Conservation (phyloP, 64 coral and sea anemone genomes). For the Pachyseris speciosa region DNA sequence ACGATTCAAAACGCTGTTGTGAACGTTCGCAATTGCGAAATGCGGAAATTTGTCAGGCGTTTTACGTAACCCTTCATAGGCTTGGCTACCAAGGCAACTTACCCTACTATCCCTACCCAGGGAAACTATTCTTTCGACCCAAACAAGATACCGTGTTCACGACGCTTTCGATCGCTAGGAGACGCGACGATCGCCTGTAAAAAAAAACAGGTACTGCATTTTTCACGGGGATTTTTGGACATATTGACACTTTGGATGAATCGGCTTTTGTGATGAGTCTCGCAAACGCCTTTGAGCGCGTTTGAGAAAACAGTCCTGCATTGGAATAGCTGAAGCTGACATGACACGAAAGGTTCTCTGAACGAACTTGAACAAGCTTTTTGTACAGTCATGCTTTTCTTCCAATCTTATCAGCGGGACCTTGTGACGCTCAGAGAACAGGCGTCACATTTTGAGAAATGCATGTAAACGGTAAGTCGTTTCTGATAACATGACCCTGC, state of each 20-base stretch:
- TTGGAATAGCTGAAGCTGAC: neutral
- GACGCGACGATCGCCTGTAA: too few species aligned
- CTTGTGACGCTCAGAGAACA: neutral
- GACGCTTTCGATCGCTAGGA: too few species aligned
- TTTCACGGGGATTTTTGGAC: too few species aligned
- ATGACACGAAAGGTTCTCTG: neutral
- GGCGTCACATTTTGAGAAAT: neutral
- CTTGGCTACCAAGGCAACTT: slow-evolving; percentile 2
- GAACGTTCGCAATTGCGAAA: too few species aligned
- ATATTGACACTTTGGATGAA: slow-evolving; percentile 33
- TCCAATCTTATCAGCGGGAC: neutral
- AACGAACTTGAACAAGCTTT: neutral
- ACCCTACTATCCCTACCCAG: slow-evolving; percentile 8
- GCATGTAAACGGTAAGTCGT: neutral
- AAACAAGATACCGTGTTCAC: slow-evolving; percentile 10
- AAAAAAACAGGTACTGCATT: too few species aligned
- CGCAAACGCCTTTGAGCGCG: neutral
- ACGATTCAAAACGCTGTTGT: too few species aligned
- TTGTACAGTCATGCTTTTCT: neutral
- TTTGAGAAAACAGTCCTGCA: neutral
- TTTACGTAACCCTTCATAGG: neutral
- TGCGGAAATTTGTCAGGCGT: neutral
- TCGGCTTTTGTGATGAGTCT: slow-evolving; percentile 6
- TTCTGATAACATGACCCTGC: too few species aligned
- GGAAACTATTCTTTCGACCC: neutral